Conservation (phyloP, 2,888 invertebrate species). For the Agrotis ipsilon region DNA sequence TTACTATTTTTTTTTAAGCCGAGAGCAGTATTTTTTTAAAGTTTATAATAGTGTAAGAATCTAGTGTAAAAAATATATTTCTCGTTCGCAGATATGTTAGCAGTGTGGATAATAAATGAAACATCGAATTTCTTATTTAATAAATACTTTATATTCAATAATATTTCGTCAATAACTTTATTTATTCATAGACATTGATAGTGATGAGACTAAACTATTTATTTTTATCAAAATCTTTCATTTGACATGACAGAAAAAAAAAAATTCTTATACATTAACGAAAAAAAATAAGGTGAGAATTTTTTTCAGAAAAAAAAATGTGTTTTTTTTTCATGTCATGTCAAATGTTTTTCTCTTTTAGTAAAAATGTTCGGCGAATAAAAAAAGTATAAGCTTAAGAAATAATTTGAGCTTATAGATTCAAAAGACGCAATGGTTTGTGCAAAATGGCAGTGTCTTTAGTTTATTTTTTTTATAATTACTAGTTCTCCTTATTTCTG, state of each 20-base stretch:
- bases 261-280: background rate
- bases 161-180: conserved; percentile 75
- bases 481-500: conserved; percentile 69
- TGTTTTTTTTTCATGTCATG: conserved; percentile 46
- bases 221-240: conserved; percentile 60
- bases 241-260: conserved; percentile 63
- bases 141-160: conserved; percentile 88
- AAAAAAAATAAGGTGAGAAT: background rate
- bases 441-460: conserved; percentile 84
- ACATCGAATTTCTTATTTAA: conserved; percentile 80
- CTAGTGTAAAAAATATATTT: no score
- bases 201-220: conserved; percentile 62
- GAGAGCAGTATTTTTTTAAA: no score
- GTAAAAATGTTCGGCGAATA: conserved; percentile 55
- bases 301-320: background rate
- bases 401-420: conserved; percentile 59
- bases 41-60: background rate
- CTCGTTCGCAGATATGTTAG: background rate
- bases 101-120: conserved; percentile 72
- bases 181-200: conserved; percentile 68
- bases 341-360: conserved; percentile 43
- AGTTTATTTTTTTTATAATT: conserved; percentile 46
- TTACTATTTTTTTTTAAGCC: no score
- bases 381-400: conserved; percentile 55
- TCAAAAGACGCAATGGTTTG: conserved; percentile 62